These are phyloP conservation scores for Philhelius pedissequus DNA, from an alignment of 2,888 invertebrate species.

Conservation along the genomic window DNA sequence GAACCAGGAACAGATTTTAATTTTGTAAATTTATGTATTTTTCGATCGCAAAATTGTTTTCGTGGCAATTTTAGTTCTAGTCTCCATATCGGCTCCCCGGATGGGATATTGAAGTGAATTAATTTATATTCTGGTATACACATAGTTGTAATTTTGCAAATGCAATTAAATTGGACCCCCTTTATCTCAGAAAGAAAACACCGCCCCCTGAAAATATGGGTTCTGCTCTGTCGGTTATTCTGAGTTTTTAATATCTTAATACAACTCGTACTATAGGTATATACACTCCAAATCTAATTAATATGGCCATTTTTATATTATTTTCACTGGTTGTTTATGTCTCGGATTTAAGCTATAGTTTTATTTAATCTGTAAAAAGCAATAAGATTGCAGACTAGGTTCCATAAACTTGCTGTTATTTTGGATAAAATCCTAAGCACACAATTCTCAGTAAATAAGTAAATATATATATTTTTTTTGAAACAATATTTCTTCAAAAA, in stretches of 20 bases:
- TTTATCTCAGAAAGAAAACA: neutral
- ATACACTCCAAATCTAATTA: neutral
- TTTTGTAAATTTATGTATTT: neutral
- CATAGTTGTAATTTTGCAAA: neutral
- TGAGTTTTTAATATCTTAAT: neutral
- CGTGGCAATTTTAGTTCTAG: neutral
- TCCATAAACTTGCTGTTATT: no score
- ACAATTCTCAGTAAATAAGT: no score
- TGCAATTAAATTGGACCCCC: neutral
- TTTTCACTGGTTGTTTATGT: no score
- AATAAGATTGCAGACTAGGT: no score
- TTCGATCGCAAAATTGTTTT: neutral
- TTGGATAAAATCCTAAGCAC: no score
- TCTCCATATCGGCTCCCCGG: neutral
- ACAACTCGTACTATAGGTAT: no score
- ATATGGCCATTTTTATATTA: no score
- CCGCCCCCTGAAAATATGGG: neutral
- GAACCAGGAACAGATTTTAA: neutral
- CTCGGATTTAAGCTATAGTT: no score
- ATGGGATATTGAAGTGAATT: neutral
- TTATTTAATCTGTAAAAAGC: no score
- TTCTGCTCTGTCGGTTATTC: neutral
- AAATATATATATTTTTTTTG: no score
- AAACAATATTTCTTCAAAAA: no score
- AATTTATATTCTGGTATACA: neutral